These are phyloP conservation scores for Australoheros facetus DNA, from an alignment of 2,797 vertebrate species.

Conservation along the genomic window DNA sequence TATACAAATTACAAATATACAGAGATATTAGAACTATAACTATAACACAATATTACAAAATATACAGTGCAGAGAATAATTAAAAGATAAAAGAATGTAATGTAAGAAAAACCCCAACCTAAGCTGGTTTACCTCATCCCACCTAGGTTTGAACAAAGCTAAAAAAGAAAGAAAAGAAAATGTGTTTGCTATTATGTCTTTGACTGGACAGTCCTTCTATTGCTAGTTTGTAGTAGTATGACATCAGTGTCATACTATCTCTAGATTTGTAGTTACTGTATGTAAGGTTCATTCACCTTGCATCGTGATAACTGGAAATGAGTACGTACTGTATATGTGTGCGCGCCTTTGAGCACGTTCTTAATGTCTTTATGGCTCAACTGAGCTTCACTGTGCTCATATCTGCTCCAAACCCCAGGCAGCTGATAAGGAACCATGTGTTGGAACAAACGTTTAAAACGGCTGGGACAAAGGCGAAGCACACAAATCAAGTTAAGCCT, in stretches of 20 bases:
- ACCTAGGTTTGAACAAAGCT: background rate
- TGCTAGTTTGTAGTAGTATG: background rate
- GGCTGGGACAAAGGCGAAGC: conserved; percentile 30
- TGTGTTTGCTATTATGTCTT: background rate
- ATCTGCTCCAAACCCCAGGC: conserved; percentile 45
- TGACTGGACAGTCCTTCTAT: background rate
- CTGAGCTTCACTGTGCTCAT: conserved; percentile 23
- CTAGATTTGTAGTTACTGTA: background rate
- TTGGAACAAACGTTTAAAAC: conserved; percentile 37
- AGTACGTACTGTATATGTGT: conserved; percentile 11
- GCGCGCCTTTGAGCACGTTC: conserved; percentile 23
- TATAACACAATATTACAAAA: too few species aligned
- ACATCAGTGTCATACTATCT: background rate
- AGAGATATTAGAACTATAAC: too few species aligned
- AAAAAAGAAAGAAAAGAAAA: background rate
- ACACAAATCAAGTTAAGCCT: conserved; percentile 36
- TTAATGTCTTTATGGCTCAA: conserved; percentile 35
- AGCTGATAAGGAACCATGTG: conserved; percentile 58
- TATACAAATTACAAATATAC: too few species aligned
- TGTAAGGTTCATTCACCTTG: background rate
- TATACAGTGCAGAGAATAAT: too few species aligned
- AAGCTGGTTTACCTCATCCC: background rate
- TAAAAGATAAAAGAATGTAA: too few species aligned
- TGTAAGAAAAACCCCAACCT: background rate
- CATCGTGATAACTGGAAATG: background rate